These are phyloP conservation scores for Notolepis coatsorum DNA, from an alignment of 2,797 vertebrate species.

Conservation along the genomic window DNA sequence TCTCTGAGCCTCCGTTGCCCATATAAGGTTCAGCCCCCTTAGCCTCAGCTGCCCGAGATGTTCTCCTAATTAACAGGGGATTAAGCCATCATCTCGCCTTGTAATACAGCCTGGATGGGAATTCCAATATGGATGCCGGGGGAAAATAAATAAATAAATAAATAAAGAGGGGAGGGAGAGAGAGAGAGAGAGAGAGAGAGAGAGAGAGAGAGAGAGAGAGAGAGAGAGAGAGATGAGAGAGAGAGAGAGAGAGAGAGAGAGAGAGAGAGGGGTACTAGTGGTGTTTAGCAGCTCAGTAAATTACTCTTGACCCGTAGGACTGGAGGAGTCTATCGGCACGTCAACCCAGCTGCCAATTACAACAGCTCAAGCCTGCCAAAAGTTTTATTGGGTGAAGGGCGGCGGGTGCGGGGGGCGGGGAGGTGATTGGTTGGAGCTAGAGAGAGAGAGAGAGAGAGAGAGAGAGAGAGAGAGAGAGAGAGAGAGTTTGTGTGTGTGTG, in stretches of 20 bases:
- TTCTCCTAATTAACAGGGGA: conserved; percentile 87
- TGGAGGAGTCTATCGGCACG: conserved; percentile 79
- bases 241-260: conserved; percentile 2
- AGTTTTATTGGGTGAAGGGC: conserved; percentile 78
- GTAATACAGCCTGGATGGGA: conserved; percentile 84
- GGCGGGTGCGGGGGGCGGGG: conserved; percentile 57
- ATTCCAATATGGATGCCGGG: conserved; percentile 78
- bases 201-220: conserved; percentile 26
- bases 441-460: no score
- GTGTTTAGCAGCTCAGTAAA: conserved; percentile 85
- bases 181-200: conserved; percentile 2
- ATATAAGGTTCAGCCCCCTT: conserved; percentile 43
- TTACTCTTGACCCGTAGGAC: conserved; percentile 86
- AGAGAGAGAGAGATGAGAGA: conserved; percentile 5
- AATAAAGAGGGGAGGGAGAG: conserved; percentile 3
- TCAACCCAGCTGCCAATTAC: conserved; percentile 84
- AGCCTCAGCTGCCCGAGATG: conserved; percentile 85
- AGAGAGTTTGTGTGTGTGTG: conserved; percentile 9
- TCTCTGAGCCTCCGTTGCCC: conserved; percentile 63
- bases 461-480: no score
- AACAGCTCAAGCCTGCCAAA: conserved; percentile 82
- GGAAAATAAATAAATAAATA: not conserved
- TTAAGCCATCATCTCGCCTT: conserved; percentile 85
- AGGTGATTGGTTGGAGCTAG: conserved; percentile 44
- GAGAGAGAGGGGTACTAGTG: conserved; percentile 57